A percentile compares a stretch with the other conserved stretches of the same genome.
These are phyloP conservation scores for Laspeyria flexula DNA, from an alignment of 2,888 invertebrate species.

Conservation along the genomic window DNA sequence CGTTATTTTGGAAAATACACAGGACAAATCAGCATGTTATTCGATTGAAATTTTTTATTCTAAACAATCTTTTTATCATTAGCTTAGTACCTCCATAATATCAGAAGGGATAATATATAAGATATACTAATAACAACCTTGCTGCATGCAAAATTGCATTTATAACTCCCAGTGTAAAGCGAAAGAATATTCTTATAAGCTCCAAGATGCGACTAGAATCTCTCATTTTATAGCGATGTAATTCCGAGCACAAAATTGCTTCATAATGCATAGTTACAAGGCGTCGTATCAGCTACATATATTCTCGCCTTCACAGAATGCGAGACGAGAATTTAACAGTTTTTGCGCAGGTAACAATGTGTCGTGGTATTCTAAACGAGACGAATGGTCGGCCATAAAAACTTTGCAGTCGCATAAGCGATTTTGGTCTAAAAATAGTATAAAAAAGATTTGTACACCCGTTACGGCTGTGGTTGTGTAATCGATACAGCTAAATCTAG, in stretches of 20 bases:
- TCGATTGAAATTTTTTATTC: no score
- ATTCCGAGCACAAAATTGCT: conserved; percentile 11
- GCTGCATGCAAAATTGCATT: background rate
- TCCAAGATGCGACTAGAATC: background rate
- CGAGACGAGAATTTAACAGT: conserved; percentile 31
- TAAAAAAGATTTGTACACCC: background rate
- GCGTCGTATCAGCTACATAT: conserved; percentile 15
- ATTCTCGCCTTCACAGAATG: conserved; percentile 15
- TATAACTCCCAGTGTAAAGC: background rate
- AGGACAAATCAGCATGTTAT: no score
- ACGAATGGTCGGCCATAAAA: conserved; percentile 27
- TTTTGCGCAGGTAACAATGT: conserved; percentile 36
- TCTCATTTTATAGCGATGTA: background rate
- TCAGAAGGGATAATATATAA: no score
- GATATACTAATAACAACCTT: background rate
- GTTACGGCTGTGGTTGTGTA: conserved; percentile 10
- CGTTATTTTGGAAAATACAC: no score
- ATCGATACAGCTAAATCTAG: conserved; percentile 22
- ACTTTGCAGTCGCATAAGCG: conserved; percentile 5
- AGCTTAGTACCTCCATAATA: no score
- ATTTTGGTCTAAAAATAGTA: conserved; percentile 1
- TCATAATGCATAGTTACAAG: conserved; percentile 10
- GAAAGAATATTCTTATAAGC: background rate
- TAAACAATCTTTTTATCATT: no score
- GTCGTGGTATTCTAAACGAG: conserved; percentile 28